Percentiles rank a stretch among this genome's conserved stretches.
These are phyloP conservation scores for Pheosia tremula DNA, from an alignment of 2,888 invertebrate species.

Conservation along the genomic window DNA sequence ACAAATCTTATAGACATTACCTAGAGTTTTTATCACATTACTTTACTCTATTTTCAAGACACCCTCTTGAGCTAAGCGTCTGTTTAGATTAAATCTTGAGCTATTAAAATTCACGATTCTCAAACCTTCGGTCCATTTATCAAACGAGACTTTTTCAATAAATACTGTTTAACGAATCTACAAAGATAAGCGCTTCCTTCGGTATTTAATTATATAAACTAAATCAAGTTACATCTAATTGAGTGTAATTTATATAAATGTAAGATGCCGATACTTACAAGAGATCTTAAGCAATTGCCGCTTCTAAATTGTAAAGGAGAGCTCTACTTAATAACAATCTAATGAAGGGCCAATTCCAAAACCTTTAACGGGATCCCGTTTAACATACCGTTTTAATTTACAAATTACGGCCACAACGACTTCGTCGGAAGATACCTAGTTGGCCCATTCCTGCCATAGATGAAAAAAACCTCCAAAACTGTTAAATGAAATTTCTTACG, in stretches of 20 bases:
- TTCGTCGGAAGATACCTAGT: constrained; percentile 50
- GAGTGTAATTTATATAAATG: constrained; percentile 42
- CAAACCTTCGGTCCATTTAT: constrained; percentile 27
- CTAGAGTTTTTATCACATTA: too few species aligned
- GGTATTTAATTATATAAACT: constrained; percentile 39
- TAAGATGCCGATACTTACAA: constrained; percentile 11
- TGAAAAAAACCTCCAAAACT: constrained; percentile 59
- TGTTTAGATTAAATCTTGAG: too few species aligned
- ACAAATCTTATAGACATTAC: too few species aligned
- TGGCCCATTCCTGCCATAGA: constrained; percentile 52
- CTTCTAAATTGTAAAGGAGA: constrained; percentile 18
- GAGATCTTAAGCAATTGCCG: constrained; percentile 5
- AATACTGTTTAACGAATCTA: constrained; percentile 19
- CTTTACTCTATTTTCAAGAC: too few species aligned
- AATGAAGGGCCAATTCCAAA: constrained; percentile 70
- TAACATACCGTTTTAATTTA: constrained; percentile 57
- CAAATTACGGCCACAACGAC: constrained; percentile 70
- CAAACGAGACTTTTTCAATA: constrained; percentile 14
- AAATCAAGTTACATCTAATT: constrained; percentile 46
- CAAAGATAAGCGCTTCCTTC: constrained; percentile 28
- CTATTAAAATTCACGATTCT: background rate
- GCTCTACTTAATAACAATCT: constrained; percentile 57
- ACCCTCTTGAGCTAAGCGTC: too few species aligned
- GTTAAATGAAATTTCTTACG: constrained; percentile 76
- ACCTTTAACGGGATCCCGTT: constrained; percentile 47